Conservation (phyloP, 2,888 invertebrate species). For the Luperina nickerlii region DNA sequence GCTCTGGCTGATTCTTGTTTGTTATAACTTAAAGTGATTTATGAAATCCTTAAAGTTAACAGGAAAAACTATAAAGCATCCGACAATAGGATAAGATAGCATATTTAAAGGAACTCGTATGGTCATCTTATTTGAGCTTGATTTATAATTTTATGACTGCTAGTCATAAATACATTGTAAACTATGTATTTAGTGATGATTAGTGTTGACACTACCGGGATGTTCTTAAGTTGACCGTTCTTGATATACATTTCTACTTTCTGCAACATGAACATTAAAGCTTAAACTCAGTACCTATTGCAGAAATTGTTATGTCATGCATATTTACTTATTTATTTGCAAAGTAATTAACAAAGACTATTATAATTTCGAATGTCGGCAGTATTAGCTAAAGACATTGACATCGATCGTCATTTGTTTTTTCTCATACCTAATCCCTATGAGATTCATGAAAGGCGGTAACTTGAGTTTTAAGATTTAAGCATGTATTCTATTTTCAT, state of each 20-base stretch:
- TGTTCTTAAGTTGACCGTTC: conserved; percentile 30
- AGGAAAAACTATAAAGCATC: conserved; percentile 21
- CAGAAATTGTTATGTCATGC: conserved; percentile 20
- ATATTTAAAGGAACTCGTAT: conserved; percentile 28
- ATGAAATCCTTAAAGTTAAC: conserved; percentile 52
- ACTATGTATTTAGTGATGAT: conserved; percentile 7
- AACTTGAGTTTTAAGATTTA: not conserved
- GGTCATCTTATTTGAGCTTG: conserved; percentile 1
- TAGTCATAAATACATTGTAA: conserved; percentile 13
- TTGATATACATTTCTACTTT: conserved; percentile 27
- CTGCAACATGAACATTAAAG: conserved; percentile 29
- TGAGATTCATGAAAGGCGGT: not conserved
- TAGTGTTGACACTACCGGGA: conserved; percentile 1
- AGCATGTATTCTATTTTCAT: not conserved
- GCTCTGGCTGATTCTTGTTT: conserved; percentile 63
- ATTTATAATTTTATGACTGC: conserved; percentile 9
- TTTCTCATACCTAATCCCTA: not conserved
- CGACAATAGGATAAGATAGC: conserved; percentile 8
- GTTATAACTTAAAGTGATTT: conserved; percentile 70
- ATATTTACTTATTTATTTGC: not conserved
- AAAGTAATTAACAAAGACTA: not conserved
- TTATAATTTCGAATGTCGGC: not conserved
- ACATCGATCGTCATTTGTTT: not conserved
- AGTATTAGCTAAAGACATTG: not conserved
- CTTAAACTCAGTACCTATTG: conserved; percentile 4